Conservation (phyloP, 2,888 invertebrate species). For the Leucophora obtusa region DNA sequence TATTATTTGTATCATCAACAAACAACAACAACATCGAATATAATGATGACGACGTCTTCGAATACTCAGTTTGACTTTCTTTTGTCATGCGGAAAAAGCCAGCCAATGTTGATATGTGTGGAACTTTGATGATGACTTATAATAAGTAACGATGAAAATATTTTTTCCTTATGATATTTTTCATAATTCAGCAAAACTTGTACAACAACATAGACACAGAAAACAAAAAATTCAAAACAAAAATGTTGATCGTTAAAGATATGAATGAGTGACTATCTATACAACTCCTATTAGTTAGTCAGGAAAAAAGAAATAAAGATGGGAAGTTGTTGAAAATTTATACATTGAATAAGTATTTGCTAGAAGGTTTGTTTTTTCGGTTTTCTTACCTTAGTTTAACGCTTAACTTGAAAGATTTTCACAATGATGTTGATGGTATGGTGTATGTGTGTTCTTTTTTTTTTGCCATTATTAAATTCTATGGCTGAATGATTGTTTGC, state of each 20-base stretch:
- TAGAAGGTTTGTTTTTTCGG: conserved; percentile 22
- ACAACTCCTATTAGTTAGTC: conserved; percentile 16
- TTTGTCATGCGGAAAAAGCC: conserved; percentile 63
- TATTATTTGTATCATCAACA: conserved; percentile 61
- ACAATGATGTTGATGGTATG: conserved; percentile 32
- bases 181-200: conserved; percentile 55
- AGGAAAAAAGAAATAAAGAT: conserved; percentile 18
- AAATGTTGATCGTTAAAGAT: conserved; percentile 62
- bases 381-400: conserved; percentile 31
- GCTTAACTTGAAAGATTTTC: conserved; percentile 50
- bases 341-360: conserved; percentile 27
- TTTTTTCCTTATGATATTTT: conserved; percentile 52
- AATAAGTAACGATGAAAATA: conserved; percentile 46
- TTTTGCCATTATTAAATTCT: conserved; percentile 36
- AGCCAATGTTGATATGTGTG: conserved; percentile 53
- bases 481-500: conserved; percentile 56
- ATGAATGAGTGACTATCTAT: conserved; percentile 58
- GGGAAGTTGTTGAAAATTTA: conserved; percentile 50
- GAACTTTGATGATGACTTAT: conserved; percentile 53
- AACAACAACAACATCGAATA: conserved; percentile 32
- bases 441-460: conserved; percentile 18
- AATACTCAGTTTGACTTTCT: conserved; percentile 64
- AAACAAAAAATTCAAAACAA: conserved; percentile 32
- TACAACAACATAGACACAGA: conserved; percentile 3
- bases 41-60: conserved; percentile 56